Percentiles rank a stretch among this genome's conserved stretches.
Conservation (phyloP, 2,797 vertebrate species). For the Pyrocephalus nanus region DNA sequence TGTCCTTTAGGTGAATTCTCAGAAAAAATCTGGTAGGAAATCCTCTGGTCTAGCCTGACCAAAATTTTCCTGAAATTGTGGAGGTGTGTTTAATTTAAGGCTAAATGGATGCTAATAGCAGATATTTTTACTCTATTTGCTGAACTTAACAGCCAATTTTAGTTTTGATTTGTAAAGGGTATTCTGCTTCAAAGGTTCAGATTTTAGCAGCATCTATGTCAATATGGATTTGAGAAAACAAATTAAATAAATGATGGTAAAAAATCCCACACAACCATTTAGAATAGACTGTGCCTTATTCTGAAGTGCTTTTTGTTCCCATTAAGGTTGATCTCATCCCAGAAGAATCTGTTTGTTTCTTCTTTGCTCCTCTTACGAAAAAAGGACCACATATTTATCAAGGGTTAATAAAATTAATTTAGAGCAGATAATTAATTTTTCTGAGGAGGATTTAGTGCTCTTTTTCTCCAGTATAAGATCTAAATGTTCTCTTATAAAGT, state of each 20-base stretch:
- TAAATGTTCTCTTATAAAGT: neutral
- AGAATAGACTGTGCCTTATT: neutral
- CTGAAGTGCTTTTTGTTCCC: neutral
- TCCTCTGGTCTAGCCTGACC: neutral
- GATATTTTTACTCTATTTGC: slow-evolving; percentile 24
- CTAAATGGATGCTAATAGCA: slow-evolving; percentile 23
- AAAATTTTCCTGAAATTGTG: slow-evolving; percentile 8
- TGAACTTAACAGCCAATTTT: slow-evolving; percentile 35
- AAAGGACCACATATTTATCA: neutral
- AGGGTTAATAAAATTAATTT: neutral
- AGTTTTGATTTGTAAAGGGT: neutral
- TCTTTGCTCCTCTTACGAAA: neutral
- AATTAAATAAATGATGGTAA: neutral
- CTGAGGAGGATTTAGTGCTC: neutral
- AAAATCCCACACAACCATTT: neutral
- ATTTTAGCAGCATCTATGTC: slow-evolving; percentile 25
- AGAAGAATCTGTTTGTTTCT: neutral
- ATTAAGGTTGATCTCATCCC: neutral
- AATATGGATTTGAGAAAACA: slow-evolving; percentile 14
- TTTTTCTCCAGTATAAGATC: neutral
- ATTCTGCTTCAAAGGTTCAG: slow-evolving; percentile 36
- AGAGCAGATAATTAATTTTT: neutral
- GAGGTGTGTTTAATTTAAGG: slow-evolving; percentile 40
- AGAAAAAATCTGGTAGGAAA: neutral
- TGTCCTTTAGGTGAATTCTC: neutral